phyloP scores from a whole-genome alignment of 2,113 vertebrate species.

The Chlamydotis undulata region DNA sequence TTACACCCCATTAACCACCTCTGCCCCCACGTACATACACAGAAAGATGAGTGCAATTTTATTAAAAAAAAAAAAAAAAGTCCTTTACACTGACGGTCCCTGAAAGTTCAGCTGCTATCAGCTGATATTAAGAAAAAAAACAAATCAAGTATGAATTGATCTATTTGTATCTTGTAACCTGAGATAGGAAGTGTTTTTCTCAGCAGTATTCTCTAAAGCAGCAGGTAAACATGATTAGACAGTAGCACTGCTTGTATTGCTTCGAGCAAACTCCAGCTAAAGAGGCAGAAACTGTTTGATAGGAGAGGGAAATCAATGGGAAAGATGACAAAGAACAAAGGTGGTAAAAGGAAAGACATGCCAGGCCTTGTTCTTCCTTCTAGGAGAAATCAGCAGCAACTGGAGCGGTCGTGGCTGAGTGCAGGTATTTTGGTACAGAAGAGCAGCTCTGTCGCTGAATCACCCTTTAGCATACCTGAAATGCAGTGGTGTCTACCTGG shows the following conservation, averaged over 20 bases:
- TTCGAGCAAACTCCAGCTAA: not conserved
- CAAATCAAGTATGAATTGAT: not conserved
- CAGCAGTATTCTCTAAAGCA: not conserved
- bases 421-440: not conserved
- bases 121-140: not conserved
- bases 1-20: not conserved
- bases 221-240: not conserved
- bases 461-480: not conserved
- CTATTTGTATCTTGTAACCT: not conserved
- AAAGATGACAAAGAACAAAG: not conserved
- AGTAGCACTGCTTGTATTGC: not conserved
- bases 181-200: constrained; percentile 1
- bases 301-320: not conserved
- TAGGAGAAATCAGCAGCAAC: not conserved
- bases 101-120: not conserved
- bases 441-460: not conserved
- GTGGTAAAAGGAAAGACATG: not conserved
- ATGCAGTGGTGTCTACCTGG: not conserved
- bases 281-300: not conserved
- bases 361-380: not conserved
- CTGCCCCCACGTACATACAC: not conserved
- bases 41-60: not conserved
- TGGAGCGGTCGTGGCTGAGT: accelerated
- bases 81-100: not conserved
- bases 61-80: too few relatives aligned